phyloP scores from a whole-genome alignment of 2,797 vertebrate species.

The Pitangus sulphuratus region DNA sequence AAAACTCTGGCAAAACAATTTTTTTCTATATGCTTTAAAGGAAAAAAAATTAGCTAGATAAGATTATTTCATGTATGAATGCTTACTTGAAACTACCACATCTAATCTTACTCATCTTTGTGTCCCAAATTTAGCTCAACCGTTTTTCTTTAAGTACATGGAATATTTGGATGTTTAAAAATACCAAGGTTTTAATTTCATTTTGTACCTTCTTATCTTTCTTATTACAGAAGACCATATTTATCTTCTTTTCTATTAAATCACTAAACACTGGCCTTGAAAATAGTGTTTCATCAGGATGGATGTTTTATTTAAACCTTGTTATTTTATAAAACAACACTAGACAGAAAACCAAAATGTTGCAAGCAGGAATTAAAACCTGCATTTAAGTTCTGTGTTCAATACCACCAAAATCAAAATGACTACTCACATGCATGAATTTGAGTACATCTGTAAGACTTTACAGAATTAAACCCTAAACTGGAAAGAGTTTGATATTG shows the following conservation, averaged over 20 bases:
- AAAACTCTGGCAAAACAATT: neutral
- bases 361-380: neutral
- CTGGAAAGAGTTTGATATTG: neutral
- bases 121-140: neutral
- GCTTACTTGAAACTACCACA: neutral
- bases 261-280: neutral
- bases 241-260: neutral
- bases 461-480: neutral
- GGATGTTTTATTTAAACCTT: neutral
- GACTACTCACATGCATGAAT: neutral
- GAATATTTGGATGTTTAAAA: neutral
- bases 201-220: neutral
- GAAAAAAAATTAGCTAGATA: neutral
- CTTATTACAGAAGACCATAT: neutral
- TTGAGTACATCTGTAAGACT: neutral
- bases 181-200: neutral
- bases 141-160: neutral
- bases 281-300: neutral
- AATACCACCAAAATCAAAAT: neutral
- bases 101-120: neutral
- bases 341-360: neutral
- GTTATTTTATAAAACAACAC: neutral
- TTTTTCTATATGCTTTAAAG: neutral
- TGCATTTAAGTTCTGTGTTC: neutral
- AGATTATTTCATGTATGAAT: neutral